Percentiles rank a stretch among this genome's conserved stretches.
Evolutionary conservation across 2,888 invertebrate genomes (phyloP).

Genomic region (Stenoptilia bipunctidactyla): DNA sequence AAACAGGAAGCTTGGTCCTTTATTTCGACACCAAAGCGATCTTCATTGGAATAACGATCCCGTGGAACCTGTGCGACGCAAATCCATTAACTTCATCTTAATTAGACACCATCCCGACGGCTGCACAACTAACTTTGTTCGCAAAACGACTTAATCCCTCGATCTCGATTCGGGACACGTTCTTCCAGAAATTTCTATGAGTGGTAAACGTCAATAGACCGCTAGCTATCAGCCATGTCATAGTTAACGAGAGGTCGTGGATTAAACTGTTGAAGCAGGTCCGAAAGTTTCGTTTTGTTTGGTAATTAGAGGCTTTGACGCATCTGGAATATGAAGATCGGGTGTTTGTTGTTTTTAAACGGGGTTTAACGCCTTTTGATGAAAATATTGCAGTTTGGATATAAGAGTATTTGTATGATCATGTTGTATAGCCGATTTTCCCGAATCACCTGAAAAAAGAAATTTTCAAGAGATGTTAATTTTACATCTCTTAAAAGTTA

Average conservation of each 20-base stretch:
- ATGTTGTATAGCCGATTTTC: too few species aligned
- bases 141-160: slow-evolving; percentile 40
- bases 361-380: too few species aligned
- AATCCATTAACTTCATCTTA: slow-evolving; percentile 42
- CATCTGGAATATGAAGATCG: too few species aligned
- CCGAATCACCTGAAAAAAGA: too few species aligned
- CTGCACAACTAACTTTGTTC: slow-evolving; percentile 40
- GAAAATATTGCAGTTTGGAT: too few species aligned
- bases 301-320: too few species aligned
- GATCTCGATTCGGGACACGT: slow-evolving; percentile 56
- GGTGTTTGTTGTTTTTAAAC: too few species aligned
- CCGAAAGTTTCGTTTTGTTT: too few species aligned
- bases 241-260: slow-evolving; percentile 22
- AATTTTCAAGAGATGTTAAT: too few species aligned
- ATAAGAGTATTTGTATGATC: too few species aligned
- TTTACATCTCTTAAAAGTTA: too few species aligned
- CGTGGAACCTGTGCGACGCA: background rate
- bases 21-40: slow-evolving; percentile 3
- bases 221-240: slow-evolving; percentile 33
- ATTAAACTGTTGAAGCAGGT: too few species aligned
- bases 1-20: slow-evolving; percentile 10
- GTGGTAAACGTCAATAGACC: slow-evolving; percentile 41
- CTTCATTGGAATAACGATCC: background rate
- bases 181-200: slow-evolving; percentile 43
- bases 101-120: slow-evolving; percentile 45